These are phyloP conservation scores for Carlito syrichta DNA, from an alignment of 2,113 vertebrate genomes.

Conservation along the genomic window DNA sequence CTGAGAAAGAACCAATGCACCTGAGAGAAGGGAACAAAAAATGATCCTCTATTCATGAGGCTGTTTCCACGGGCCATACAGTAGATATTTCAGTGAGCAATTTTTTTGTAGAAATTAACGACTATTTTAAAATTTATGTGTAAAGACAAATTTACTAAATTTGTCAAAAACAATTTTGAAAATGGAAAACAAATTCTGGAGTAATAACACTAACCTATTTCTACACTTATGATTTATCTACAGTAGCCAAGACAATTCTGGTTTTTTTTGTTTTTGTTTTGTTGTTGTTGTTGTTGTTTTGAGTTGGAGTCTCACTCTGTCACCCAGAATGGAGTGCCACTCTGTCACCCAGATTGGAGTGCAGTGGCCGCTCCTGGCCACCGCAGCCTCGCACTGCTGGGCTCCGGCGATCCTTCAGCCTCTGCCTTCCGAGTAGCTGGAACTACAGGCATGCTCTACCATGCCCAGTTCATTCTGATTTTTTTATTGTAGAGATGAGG, in stretches of 20 bases:
- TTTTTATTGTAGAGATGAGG: no score
- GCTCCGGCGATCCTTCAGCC: no score
- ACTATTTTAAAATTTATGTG: background rate
- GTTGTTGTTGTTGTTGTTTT: no score
- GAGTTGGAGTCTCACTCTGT: no score
- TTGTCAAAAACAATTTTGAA: background rate
- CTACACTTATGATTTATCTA: background rate
- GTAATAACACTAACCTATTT: background rate
- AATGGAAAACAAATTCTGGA: background rate
- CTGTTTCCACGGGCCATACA: background rate
- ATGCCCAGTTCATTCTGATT: no score
- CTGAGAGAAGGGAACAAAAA: background rate
- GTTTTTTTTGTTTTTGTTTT: no score
- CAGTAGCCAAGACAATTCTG: background rate
- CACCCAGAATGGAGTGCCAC: no score
- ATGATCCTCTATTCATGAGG: background rate
- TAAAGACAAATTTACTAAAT: background rate
- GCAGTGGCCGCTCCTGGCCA: no score
- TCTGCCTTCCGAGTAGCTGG: no score
- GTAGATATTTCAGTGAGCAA: background rate
- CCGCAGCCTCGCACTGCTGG: no score
- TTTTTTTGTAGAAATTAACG: background rate
- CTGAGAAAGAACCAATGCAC: background rate
- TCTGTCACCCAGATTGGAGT: no score
- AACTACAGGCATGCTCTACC: no score